Base-by-base conservation (phyloP, 1,140 invertebrate species). In the Drosophila biarmipes region DNA sequence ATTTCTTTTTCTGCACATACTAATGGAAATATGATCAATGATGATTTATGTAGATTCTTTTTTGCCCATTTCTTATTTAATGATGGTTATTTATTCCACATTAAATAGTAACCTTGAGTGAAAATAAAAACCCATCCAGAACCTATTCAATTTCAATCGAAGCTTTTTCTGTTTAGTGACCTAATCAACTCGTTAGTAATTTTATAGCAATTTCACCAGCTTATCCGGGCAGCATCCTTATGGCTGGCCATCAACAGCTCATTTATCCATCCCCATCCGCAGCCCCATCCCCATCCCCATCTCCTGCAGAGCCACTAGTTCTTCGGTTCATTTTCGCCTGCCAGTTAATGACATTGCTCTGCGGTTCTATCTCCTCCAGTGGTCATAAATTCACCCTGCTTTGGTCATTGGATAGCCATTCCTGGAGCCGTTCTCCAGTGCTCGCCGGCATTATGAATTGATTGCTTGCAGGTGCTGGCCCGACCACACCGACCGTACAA, bases 371-470 rank as follows among this genome's bases (percentile, higher is more conserved):
- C 58, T 34, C 53, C 54, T 72, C 59, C 59, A 57, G 56, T 78
- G 81, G 59, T 74, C 81, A 74, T 87, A 87, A 87, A 86, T 86
- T 74, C 51, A 11, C 29, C 43, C 57, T 57, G 59, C 72, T 42
- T 24, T 40, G 59, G 58, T 48, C 52, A 63, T 58, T 46, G 59
- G 45, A 73, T 73, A 54, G 54, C 71, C 42, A 62, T 73, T 64
- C 17, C 45, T 51, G 42, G n/a, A 24, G 24, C 24, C 24, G 24
- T 8, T 29, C 35, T 37, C 19, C 34, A 42, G 38, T 35, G 40
- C 48, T 69, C 45, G 31, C 56, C 58, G 56, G 67, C 78, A 87
- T 78, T 86, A 80, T 81, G 82, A 85, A 85, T 85, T 86, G 80
- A 85, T 86, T 86, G 84, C 82, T 62, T 69, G 66, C 82, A 57